Percentiles rank a stretch among this genome's conserved stretches.
phyloP scores from a whole-genome alignment of 2,113 vertebrate species.

The Sakesphorus luctuosus region DNA sequence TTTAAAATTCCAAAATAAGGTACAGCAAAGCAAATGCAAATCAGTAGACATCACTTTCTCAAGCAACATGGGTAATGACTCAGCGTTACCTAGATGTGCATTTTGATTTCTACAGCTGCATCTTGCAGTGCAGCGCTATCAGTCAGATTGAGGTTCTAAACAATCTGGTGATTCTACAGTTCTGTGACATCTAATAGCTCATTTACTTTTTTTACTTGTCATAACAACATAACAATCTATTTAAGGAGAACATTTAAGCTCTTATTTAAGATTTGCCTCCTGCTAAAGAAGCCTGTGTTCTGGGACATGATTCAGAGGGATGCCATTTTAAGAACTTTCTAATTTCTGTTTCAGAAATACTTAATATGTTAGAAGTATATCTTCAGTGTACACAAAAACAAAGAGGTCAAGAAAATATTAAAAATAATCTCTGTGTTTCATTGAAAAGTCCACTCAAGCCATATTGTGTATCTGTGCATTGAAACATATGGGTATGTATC shows the following conservation, averaged over 20 bases:
- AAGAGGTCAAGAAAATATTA: not conserved
- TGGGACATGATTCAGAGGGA: not conserved
- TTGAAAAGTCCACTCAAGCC: not conserved
- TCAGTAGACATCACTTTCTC: not conserved
- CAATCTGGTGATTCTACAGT: conserved; percentile 9
- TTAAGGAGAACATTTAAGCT: conserved; percentile 3
- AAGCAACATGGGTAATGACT: conserved; percentile 40
- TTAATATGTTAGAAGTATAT: not conserved
- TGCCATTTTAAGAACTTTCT: not conserved
- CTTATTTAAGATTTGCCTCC: conserved; percentile 3
- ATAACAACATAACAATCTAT: conserved; percentile 3
- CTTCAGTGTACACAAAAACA: not conserved
- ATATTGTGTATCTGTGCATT: not conserved
- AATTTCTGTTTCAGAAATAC: not conserved
- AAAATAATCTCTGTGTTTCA: not conserved
- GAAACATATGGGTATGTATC: not conserved
- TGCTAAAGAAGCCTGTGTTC: not conserved
- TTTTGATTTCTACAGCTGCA: conserved; percentile 43
- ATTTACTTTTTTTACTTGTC: not conserved
- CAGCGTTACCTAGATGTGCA: conserved; percentile 5
- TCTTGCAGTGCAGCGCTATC: conserved; percentile 1
- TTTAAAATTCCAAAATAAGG: conserved; percentile 12
- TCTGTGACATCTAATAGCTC: not conserved
- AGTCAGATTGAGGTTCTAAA: conserved; percentile 9
- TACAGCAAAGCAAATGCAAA: conserved; percentile 22